Evolutionary conservation across 2,797 vertebrate species (phyloP), one percentile per base, ranked within the genome.

Genomic region (Acropternis orthonyx): DNA sequence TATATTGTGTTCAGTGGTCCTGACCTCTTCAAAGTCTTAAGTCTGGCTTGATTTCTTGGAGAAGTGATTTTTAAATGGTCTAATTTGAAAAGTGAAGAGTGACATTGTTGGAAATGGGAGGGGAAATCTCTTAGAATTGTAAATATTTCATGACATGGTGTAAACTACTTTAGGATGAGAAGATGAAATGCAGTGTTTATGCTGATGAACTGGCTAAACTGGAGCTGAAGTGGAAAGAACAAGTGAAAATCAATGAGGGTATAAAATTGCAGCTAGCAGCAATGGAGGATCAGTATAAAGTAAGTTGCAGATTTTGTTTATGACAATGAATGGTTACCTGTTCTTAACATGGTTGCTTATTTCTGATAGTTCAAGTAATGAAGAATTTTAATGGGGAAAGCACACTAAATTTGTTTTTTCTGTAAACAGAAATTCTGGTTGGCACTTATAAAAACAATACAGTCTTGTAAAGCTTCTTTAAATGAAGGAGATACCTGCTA

Each of bases 211-310:
- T 99, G 93, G 98, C 99, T 77, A 99, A 99, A 97, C 98, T 99
- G 98, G 99, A 99, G 96, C 96, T 98, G 97, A 99, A 99, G 95
- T 98, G 98, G 97, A 99, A 99, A 94, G 99, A 99, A 94, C 99
- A 99, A 95, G 89, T 99, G 93, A 99, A 99, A 98, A 98, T 98
- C 95, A 99, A 98, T 36, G 98, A 99, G 67, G 95, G 95, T 92
- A 95, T 99, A 91, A 99, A 99, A 97, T 96, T 99, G 93, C 99
- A 99, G 96, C 96, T 99, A 92, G 98, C 98, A 80, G 97, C 98
- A 59, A 98, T 98, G 97, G 98, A 99, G 84, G 98, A 99, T 97
- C 99, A 98, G 85, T 99, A 98, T 93, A 98, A 99, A 98, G 99
- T 99, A 97, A 97, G 98, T 96, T 46, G 30, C 32, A 27, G 23